Percentiles rank a stretch among this genome's conserved stretches.
Conservation (phyloP, 1,140 invertebrate genomes). For the Rhagoletis pomonella region DNA sequence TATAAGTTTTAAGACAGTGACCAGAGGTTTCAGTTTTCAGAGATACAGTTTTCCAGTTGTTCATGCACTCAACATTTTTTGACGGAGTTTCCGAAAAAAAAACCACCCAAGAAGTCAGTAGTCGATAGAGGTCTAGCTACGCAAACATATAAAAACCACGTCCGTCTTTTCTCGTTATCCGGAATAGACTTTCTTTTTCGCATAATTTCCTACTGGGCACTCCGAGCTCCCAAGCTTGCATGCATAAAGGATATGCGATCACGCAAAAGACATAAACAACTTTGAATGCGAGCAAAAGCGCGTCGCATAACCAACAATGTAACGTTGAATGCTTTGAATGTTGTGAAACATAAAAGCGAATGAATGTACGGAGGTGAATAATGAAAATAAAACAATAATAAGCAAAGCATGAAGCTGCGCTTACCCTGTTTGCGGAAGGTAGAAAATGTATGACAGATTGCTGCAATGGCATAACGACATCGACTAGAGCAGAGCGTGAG, state of each 20-base stretch:
- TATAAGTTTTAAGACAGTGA: no score
- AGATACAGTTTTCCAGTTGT: no score
- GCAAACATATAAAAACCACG: no score
- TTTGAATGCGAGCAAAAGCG: slow-evolving; percentile 32
- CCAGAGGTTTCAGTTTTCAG: no score
- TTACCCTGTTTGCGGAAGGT: not conserved
- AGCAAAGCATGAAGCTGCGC: not conserved
- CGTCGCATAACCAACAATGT: not conserved
- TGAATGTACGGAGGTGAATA: not conserved
- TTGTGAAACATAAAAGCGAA: slow-evolving; percentile 29
- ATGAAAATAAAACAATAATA: slow-evolving; percentile 49
- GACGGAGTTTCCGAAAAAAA: no score
- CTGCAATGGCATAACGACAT: not conserved
- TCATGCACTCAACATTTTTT: no score
- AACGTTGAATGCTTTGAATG: slow-evolving; percentile 15
- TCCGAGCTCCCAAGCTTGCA: not conserved
- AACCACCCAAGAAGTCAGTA: no score
- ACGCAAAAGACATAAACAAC: slow-evolving; percentile 49
- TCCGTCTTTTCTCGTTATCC: no score
- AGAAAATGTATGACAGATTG: slow-evolving; percentile 37
- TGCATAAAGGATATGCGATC: not conserved
- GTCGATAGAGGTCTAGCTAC: no score
- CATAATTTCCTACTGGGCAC: not conserved
- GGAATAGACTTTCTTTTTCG: no score
- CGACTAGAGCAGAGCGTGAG: not conserved